These are phyloP conservation scores for Hepsetus odoe DNA, from an alignment of 2,113 vertebrate species.

Conservation along the genomic window DNA sequence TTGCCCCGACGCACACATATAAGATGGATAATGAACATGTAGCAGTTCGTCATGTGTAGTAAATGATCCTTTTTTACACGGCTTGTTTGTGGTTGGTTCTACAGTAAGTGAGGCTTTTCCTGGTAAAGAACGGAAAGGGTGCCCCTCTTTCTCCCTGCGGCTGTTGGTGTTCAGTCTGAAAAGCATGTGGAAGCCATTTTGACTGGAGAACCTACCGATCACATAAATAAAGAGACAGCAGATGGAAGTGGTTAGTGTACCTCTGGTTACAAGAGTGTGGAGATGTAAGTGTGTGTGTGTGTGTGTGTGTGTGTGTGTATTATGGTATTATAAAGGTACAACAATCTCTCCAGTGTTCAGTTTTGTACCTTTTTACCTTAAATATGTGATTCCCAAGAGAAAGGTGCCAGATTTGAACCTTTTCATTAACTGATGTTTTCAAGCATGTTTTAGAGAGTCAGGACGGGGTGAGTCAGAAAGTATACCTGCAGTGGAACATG, in stretches of 20 bases:
- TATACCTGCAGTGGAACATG: too few relatives aligned
- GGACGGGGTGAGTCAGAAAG: too few relatives aligned
- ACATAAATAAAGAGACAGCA: conserved; percentile 53
- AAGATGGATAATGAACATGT: too few relatives aligned
- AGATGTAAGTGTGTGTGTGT: conserved; percentile 26
- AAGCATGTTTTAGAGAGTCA: too few relatives aligned
- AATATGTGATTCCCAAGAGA: too few relatives aligned
- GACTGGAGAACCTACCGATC: conserved; percentile 32
- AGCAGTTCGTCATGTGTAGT: background rate
- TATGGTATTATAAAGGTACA: too few relatives aligned
- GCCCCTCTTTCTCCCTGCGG: conserved; percentile 38
- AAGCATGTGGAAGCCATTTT: conserved; percentile 56
- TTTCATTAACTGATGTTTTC: too few relatives aligned
- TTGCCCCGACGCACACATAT: too few relatives aligned
- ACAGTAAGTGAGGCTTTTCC: background rate
- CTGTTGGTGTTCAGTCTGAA: conserved; percentile 40
- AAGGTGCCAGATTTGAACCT: too few relatives aligned
- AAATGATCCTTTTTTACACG: background rate
- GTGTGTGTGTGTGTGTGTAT: background rate
- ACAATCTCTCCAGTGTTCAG: too few relatives aligned
- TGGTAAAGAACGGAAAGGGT: background rate
- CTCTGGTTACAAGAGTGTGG: conserved; percentile 39
- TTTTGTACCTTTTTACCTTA: background rate
- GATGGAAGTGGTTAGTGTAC: conserved; percentile 53
- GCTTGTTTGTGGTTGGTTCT: background rate